Conservation (phyloP, 2,113 vertebrate species). For the Panthera leo region DNA sequence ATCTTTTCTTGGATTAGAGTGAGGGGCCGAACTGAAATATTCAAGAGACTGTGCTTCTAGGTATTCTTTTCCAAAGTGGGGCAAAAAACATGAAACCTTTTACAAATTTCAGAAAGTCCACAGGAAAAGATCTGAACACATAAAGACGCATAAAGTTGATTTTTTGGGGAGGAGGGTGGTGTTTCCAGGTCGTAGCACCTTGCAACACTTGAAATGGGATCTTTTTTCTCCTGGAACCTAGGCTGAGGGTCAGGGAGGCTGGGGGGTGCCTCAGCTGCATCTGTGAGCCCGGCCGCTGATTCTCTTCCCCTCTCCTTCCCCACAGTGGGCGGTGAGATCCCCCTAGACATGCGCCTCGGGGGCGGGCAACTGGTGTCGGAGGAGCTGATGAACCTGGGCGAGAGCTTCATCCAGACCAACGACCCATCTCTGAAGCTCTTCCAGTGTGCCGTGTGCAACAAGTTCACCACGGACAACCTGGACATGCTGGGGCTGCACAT, state of each 20-base stretch:
- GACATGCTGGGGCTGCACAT: slow-evolving; percentile 98
- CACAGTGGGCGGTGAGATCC: slow-evolving; percentile 95
- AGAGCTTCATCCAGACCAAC: slow-evolving; percentile 96
- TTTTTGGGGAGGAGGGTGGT: not conserved
- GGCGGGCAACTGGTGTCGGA: slow-evolving; percentile 97
- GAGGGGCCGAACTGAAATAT: not conserved
- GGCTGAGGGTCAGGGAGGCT: not conserved
- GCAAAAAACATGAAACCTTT: not conserved
- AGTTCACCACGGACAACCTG: slow-evolving; percentile 98
- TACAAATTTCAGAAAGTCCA: not conserved
- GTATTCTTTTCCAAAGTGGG: not conserved
- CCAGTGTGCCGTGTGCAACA: slow-evolving; percentile 99
- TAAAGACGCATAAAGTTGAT: not conserved
- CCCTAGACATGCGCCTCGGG: slow-evolving; percentile 96
- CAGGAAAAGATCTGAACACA: not conserved
- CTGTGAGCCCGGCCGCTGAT: slow-evolving; percentile 65
- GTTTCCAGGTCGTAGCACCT: not conserved
- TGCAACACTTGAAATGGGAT: not conserved
- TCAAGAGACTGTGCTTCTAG: not conserved
- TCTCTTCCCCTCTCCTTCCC: slow-evolving; percentile 59
- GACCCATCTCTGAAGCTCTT: slow-evolving; percentile 99
- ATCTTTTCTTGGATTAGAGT: not conserved
- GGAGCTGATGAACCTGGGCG: slow-evolving; percentile 98
- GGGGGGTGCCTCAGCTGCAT: not conserved
- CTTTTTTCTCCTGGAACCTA: not conserved